These are phyloP conservation scores for Oligia latruncula DNA, from an alignment of 2,888 invertebrate species.

Conservation along the genomic window DNA sequence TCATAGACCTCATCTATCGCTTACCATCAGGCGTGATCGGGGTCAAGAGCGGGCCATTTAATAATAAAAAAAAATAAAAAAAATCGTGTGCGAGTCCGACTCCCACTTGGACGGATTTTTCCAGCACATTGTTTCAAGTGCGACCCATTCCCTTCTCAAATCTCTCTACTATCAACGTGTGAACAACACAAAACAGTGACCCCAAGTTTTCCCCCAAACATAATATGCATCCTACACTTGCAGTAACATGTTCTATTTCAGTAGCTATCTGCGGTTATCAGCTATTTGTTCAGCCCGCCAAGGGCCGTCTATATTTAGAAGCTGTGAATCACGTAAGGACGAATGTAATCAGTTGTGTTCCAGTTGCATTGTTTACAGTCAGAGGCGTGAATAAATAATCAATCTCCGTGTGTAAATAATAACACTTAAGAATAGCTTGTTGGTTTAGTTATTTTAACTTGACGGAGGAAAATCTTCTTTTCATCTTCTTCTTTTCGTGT, in stretches of 20 bases:
- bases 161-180: not conserved
- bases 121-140: not conserved
- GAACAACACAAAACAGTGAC: not conserved
- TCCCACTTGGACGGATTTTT: no score
- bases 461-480: not conserved
- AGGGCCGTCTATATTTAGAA: conserved; percentile 65
- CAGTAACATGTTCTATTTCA: conserved; percentile 60
- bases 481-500: no score
- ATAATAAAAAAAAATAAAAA: no score
- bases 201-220: not conserved
- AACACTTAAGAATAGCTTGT: conserved; percentile 19
- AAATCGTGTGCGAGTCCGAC: no score
- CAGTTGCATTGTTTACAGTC: conserved; percentile 54
- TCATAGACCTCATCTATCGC: no score
- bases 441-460: conserved; percentile 14
- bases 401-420: conserved; percentile 35
- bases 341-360: conserved; percentile 52
- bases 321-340: conserved; percentile 61
- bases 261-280: conserved; percentile 58
- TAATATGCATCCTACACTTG: conserved; percentile 22
- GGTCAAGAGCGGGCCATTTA: no score
- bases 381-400: conserved; percentile 38
- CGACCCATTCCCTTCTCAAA: not conserved
- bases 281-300: conserved; percentile 50
- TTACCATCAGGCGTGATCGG: no score